A percentile compares a stretch with the other conserved stretches of the same genome.
These are phyloP conservation scores for Catharus bicknelli DNA, from an alignment of 2,113 vertebrate genomes.

Conservation along the genomic window DNA sequence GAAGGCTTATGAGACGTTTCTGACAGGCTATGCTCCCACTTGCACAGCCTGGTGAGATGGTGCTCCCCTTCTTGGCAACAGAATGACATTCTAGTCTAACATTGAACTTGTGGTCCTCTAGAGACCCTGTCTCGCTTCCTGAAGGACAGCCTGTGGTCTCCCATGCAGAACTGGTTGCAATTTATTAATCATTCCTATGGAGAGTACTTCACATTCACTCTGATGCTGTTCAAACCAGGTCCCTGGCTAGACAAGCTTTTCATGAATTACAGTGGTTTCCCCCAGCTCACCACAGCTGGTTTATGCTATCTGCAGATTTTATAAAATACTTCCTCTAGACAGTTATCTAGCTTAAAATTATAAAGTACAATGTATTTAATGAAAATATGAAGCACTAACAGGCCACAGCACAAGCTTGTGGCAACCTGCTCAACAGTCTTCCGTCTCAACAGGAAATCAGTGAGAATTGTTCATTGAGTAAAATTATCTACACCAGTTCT, in stretches of 20 bases:
- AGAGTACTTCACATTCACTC: not conserved
- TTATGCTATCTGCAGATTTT: not conserved
- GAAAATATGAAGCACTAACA: not conserved
- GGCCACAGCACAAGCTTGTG: not conserved
- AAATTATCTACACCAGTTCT: not conserved
- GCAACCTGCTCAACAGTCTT: not conserved
- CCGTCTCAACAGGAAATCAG: not conserved
- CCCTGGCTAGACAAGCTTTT: not conserved
- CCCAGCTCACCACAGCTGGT: not conserved
- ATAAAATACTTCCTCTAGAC: not conserved
- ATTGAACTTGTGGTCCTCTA: not conserved
- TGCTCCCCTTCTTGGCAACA: not conserved
- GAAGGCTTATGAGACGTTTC: not conserved
- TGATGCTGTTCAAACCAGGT: not conserved
- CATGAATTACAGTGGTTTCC: not conserved
- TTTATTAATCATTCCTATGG: not conserved
- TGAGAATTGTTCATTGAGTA: not conserved
- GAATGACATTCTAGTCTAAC: accelerated
- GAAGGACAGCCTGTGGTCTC: not conserved
- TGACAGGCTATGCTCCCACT: not conserved
- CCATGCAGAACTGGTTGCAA: not conserved
- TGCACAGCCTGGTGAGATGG: not conserved
- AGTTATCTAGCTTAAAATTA: not conserved
- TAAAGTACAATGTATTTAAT: not conserved
- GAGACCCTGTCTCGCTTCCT: not conserved